These are phyloP conservation scores for Pagrus major DNA, from an alignment of 2,113 vertebrate species.

Conservation along the genomic window DNA sequence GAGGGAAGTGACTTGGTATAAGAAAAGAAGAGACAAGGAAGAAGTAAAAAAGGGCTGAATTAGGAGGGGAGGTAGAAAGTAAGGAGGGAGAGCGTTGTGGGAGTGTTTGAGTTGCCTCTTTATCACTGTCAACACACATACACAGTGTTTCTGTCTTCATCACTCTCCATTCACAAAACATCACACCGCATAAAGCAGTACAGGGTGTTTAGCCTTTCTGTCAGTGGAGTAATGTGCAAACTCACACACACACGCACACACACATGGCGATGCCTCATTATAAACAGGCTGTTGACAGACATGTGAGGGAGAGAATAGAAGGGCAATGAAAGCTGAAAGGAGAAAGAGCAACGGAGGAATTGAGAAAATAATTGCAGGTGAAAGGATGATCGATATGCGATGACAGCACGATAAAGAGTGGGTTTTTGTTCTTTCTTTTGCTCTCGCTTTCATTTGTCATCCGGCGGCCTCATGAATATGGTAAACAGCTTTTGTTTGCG, in stretches of 20 bases:
- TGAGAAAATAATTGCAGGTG: slow-evolving; percentile 52
- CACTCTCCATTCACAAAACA: slow-evolving; percentile 3
- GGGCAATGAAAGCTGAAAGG: slow-evolving; percentile 19
- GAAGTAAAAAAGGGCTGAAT: not conserved
- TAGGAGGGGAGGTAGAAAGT: not conserved
- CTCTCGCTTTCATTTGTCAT: slow-evolving; percentile 49
- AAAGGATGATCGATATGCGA: slow-evolving; percentile 57
- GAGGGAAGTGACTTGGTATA: not conserved
- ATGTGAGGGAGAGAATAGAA: not conserved
- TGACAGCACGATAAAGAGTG: slow-evolving; percentile 51
- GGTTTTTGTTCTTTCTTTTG: slow-evolving; percentile 37
- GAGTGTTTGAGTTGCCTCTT: slow-evolving; percentile 12
- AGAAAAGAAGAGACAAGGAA: not conserved
- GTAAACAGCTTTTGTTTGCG: slow-evolving; percentile 64
- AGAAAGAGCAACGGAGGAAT: slow-evolving; percentile 32
- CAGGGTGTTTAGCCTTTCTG: slow-evolving; percentile 39
- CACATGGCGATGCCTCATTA: not conserved
- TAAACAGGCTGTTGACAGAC: slow-evolving; percentile 45
- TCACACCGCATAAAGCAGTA: slow-evolving; percentile 16
- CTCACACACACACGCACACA: not conserved
- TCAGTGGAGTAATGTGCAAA: slow-evolving; percentile 36
- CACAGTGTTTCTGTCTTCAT: slow-evolving; percentile 14
- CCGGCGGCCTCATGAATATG: slow-evolving; percentile 57
- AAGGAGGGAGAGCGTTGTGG: not conserved
- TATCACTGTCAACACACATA: slow-evolving; percentile 23